phyloP scores from a whole-genome alignment of 2,797 vertebrate genomes.

The Enteromius argenteus region DNA sequence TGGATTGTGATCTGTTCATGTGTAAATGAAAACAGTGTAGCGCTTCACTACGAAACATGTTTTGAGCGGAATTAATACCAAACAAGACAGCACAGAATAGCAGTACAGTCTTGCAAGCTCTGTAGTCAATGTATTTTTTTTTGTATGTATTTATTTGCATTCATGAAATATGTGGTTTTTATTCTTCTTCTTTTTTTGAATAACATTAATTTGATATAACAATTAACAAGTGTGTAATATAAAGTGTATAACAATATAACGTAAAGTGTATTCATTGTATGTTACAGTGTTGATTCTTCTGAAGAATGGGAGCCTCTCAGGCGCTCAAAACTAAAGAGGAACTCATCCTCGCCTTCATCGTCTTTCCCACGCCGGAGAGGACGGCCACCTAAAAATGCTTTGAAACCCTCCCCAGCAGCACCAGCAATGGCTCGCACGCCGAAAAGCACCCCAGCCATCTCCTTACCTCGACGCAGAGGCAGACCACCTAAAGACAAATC shows the following conservation, averaged over 20 bases:
- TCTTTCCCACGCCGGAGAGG: slow-evolving; percentile 33
- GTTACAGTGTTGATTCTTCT: slow-evolving; percentile 37
- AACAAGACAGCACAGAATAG: neutral
- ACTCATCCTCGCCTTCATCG: neutral
- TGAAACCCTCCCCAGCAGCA: neutral
- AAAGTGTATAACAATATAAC: neutral
- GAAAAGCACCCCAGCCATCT: neutral
- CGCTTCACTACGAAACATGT: neutral
- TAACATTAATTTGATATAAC: neutral
- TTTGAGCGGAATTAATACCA: neutral
- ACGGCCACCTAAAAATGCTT: slow-evolving; percentile 6
- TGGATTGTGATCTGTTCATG: neutral
- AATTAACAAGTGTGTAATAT: too few relatives aligned
- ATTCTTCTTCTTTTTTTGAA: neutral
- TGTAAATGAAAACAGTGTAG: neutral
- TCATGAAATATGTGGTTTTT: too few relatives aligned
- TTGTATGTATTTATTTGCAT: neutral
- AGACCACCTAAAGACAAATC: slow-evolving; percentile 27
- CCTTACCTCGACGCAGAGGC: slow-evolving; percentile 12
- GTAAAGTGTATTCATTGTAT: slow-evolving; percentile 1
- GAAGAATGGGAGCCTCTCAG: slow-evolving; percentile 39
- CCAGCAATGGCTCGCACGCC: neutral
- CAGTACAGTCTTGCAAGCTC: neutral
- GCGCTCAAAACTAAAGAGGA: slow-evolving; percentile 29
- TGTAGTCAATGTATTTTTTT: neutral